Conservation (phyloP, 64 coral and sea anemone genomes). For the Stylophora pistillata region DNA sequence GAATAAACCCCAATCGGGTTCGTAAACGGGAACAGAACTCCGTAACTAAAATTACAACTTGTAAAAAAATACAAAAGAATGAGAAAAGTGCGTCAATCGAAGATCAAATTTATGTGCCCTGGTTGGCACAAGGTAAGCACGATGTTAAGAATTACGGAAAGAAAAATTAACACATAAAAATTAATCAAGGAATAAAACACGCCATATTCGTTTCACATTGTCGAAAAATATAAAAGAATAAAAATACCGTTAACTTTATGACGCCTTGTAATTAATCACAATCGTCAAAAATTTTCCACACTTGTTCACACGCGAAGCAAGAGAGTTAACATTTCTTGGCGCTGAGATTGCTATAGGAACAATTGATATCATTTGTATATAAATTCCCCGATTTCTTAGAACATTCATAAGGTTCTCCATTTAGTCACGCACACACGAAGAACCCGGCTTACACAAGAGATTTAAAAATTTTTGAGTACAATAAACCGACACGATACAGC, state of each 20-base stretch:
- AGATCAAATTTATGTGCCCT: too few relatives aligned
- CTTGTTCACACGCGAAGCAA: neutral
- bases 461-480: neutral
- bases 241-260: constrained; percentile 10
- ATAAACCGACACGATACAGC: neutral
- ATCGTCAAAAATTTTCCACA: neutral
- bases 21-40: too few relatives aligned
- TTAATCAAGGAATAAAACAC: neutral
- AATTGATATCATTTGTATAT: too few relatives aligned
- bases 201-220: neutral
- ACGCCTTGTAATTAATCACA: neutral
- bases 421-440: neutral
- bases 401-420: neutral
- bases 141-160: neutral
- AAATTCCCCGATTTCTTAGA: neutral
- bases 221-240: neutral
- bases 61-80: too few relatives aligned
- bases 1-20: too few relatives aligned
- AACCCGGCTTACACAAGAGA: neutral
- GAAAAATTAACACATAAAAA: neutral
- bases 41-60: too few relatives aligned
- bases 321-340: neutral
- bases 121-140: too few relatives aligned
- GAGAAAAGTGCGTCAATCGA: too few relatives aligned
- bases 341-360: neutral